phyloP scores from a whole-genome alignment of 2,113 vertebrate genomes.

The Sprattus sprattus region DNA sequence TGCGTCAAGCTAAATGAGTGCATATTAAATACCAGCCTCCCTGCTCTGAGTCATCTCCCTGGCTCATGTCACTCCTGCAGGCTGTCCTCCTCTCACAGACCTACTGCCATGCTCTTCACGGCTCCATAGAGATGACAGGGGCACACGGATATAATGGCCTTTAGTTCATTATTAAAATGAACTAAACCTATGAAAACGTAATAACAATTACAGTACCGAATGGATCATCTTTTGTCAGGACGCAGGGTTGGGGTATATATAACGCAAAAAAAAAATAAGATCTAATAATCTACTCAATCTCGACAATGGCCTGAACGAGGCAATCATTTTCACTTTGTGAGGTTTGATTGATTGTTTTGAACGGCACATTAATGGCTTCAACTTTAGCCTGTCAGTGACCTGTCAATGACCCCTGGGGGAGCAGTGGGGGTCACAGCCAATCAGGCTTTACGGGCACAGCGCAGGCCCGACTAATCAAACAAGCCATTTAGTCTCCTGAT shows the following conservation, averaged over 20 bases:
- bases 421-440: conserved; percentile 52
- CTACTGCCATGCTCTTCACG: not conserved
- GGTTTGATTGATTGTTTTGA: conserved; percentile 53
- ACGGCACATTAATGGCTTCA: conserved; percentile 50
- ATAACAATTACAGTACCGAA: not conserved
- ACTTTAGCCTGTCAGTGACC: conserved; percentile 47
- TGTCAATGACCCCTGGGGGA: conserved; percentile 47
- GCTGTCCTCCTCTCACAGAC: not conserved
- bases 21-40: conserved; percentile 1
- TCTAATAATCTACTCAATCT: not conserved
- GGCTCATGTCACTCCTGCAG: conserved; percentile 1
- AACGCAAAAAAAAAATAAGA: not conserved
- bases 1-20: not conserved
- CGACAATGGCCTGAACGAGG: not conserved
- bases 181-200: not conserved
- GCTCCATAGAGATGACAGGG: not conserved
- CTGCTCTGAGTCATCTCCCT: conserved; percentile 23
- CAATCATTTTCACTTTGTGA: conserved; percentile 21
- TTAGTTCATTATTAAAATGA: not conserved
- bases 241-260: not conserved
- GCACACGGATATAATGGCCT: not conserved
- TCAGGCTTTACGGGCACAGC: conserved; percentile 57
- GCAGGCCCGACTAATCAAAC: conserved; percentile 58
- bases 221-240: not conserved
- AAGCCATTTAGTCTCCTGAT: conserved; percentile 7